Conservation (phyloP, 2,113 vertebrate species). For the Stictonetta naevosa region DNA sequence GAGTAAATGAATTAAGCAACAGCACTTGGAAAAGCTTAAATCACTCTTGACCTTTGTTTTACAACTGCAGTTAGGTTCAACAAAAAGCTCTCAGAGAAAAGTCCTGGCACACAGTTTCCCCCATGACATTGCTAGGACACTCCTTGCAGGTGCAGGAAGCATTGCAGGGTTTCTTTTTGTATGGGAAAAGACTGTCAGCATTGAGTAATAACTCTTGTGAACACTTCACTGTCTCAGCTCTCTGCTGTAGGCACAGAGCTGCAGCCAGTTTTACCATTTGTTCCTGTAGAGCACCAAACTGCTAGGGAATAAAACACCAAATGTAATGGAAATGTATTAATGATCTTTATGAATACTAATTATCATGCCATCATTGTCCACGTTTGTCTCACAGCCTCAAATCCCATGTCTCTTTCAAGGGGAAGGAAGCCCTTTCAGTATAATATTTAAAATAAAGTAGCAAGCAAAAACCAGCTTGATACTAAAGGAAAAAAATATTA, state of each 20-base stretch:
- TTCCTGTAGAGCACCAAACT: background rate
- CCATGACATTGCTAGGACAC: conserved; percentile 59
- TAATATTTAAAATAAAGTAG: background rate
- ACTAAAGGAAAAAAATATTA: background rate
- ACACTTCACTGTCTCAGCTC: background rate
- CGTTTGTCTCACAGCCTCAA: background rate
- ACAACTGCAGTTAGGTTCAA: conserved; percentile 34
- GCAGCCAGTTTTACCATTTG: background rate
- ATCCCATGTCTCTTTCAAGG: background rate
- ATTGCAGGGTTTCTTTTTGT: conserved; percentile 18
- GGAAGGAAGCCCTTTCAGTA: background rate
- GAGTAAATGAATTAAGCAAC: background rate
- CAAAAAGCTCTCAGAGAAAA: conserved; percentile 43
- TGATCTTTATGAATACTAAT: background rate
- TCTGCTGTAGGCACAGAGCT: background rate
- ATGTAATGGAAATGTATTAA: background rate
- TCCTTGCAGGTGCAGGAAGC: conserved; percentile 59
- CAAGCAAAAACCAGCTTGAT: background rate
- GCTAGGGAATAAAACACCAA: background rate
- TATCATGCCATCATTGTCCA: background rate
- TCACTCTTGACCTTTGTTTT: conserved; percentile 67
- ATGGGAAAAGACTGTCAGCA: background rate
- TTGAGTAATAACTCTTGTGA: background rate
- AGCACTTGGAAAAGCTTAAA: conserved; percentile 17
- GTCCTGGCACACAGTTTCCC: conserved; percentile 32